These are phyloP conservation scores for Penaeus indicus DNA, from an alignment of 1,140 invertebrate species.

Conservation along the genomic window DNA sequence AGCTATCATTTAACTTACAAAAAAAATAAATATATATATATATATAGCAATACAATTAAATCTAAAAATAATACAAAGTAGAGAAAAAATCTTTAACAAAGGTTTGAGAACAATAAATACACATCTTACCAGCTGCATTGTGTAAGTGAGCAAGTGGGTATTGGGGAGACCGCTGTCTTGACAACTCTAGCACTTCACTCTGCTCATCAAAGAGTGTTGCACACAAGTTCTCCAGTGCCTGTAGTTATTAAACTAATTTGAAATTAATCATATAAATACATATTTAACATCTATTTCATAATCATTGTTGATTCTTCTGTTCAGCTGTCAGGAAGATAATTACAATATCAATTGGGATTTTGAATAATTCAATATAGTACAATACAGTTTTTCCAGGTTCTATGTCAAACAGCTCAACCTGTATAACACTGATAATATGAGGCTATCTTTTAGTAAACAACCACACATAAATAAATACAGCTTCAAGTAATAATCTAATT, in stretches of 20 bases:
- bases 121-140: constrained; percentile 49
- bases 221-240: constrained; percentile 54
- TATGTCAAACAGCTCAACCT: too few species aligned
- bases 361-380: too few species aligned
- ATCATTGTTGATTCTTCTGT: too few species aligned
- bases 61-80: not conserved
- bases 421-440: too few species aligned
- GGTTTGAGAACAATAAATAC: not conserved
- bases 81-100: not conserved
- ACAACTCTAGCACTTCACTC: constrained; percentile 45
- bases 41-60: too few species aligned
- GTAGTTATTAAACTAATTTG: not conserved
- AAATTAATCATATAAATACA: not conserved
- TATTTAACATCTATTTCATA: too few species aligned
- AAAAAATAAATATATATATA: too few species aligned
- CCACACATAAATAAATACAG: not conserved
- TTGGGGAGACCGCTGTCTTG: constrained; percentile 26
- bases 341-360: too few species aligned
- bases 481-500: not conserved
- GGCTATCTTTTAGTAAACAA: not conserved
- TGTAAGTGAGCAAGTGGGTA: constrained; percentile 46
- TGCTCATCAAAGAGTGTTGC: constrained; percentile 51
- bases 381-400: too few species aligned
- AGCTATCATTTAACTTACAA: too few species aligned
- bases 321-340: too few species aligned